Evolutionary conservation across 2,888 invertebrate species (phyloP).

Genomic region (Dyspetes luteomarginatus): DNA sequence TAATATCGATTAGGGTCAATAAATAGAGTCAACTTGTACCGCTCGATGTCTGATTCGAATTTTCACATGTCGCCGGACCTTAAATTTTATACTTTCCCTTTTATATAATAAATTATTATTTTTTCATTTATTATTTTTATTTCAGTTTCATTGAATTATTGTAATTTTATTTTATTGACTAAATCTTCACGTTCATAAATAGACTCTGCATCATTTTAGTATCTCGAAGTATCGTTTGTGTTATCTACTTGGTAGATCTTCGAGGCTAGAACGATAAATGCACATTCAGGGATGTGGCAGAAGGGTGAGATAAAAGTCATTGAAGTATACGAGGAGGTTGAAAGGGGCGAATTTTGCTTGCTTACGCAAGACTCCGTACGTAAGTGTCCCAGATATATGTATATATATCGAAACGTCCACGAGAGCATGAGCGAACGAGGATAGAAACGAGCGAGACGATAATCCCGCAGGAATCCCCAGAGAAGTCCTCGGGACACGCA

Average conservation of each 20-base stretch:
- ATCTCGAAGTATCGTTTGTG: neutral
- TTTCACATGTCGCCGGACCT: too few relatives aligned
- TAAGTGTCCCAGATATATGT: slow-evolving; percentile 57
- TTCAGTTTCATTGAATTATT: neutral
- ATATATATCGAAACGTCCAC: slow-evolving; percentile 43
- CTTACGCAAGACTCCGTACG: slow-evolving; percentile 52
- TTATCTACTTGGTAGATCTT: slow-evolving; percentile 30
- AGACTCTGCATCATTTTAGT: neutral
- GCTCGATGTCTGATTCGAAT: too few relatives aligned
- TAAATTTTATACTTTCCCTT: too few relatives aligned
- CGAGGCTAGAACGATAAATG: slow-evolving; percentile 38
- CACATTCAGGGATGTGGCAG: slow-evolving; percentile 11
- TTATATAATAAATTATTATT: too few relatives aligned
- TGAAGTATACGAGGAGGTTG: slow-evolving; percentile 48
- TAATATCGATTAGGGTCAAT: too few relatives aligned
- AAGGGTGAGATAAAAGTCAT: slow-evolving; percentile 36
- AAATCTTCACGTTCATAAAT: too few relatives aligned
- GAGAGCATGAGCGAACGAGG: slow-evolving; percentile 59
- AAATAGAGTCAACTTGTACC: too few relatives aligned
- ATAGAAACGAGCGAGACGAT: slow-evolving; percentile 69
- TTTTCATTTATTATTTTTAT: too few relatives aligned
- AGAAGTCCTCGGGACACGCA: slow-evolving; percentile 72
- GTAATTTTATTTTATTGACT: too few relatives aligned
- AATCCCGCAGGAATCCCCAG: slow-evolving; percentile 71
- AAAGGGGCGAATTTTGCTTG: slow-evolving; percentile 49